Conservation (phyloP, 2,113 vertebrate genomes). For the Platysternon megacephalum region DNA sequence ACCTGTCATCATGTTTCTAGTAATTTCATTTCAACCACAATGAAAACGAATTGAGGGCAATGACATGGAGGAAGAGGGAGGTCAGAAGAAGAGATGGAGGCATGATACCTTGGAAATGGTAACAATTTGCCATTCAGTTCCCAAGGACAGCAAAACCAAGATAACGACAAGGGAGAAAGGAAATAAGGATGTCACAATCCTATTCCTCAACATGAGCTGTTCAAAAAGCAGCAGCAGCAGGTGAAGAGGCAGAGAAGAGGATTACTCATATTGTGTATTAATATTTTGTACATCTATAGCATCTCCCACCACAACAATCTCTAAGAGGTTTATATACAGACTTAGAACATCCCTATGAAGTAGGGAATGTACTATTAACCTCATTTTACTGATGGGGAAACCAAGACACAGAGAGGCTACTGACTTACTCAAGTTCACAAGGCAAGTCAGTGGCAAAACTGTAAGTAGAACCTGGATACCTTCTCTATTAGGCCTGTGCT, state of each 20-base stretch:
- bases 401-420: not conserved
- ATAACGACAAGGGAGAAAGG: not conserved
- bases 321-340: not conserved
- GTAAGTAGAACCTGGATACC: not conserved
- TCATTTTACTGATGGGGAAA: not conserved
- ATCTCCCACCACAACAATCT: not conserved
- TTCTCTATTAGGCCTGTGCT: not conserved
- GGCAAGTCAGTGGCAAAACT: not conserved
- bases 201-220: too few species aligned
- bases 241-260: not conserved
- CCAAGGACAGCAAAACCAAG: not conserved
- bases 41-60: conserved; percentile 8
- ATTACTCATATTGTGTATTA: not conserved
- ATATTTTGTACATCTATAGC: not conserved
- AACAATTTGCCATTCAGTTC: not conserved
- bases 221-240: not conserved
- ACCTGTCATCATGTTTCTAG: not conserved
- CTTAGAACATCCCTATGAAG: too few species aligned
- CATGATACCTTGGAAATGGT: not conserved
- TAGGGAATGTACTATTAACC: not conserved
- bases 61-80: not conserved
- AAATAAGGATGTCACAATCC: not conserved
- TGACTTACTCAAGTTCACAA: not conserved
- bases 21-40: not conserved
- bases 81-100: not conserved